Evolutionary conservation across 2,113 vertebrate species (phyloP).

Genomic region (Trematomus loennbergii): DNA sequence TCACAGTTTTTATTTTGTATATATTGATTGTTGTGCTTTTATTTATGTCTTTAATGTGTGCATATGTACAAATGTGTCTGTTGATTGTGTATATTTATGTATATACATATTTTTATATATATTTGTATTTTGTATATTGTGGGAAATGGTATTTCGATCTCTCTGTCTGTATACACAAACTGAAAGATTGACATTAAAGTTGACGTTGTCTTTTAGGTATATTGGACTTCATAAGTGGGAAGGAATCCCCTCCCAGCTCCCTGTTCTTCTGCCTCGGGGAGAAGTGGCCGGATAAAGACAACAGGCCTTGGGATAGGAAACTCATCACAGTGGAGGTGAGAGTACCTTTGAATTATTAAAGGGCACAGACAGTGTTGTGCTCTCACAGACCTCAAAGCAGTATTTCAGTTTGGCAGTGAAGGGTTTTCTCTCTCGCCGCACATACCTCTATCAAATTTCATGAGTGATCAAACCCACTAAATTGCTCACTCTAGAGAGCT

Average conservation of each 20-base stretch:
- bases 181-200: no score
- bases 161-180: no score
- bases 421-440: background rate
- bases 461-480: constrained; percentile 17
- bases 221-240: constrained; percentile 69
- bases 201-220: constrained; percentile 75
- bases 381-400: background rate
- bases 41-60: no score
- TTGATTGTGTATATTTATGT: no score
- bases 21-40: no score
- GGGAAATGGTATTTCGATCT: no score
- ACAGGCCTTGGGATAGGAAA: constrained; percentile 86
- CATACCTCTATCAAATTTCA: constrained; percentile 37
- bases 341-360: constrained; percentile 24
- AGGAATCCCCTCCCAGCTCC: constrained; percentile 79
- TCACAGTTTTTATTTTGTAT: background rate
- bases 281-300: constrained; percentile 86
- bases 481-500: constrained; percentile 27
- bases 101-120: no score
- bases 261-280: constrained; percentile 91
- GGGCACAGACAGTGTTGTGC: background rate
- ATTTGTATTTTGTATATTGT: no score
- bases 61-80: no score
- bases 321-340: constrained; percentile 90
- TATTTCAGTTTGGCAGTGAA: constrained; percentile 13